phyloP scores from a whole-genome alignment of 2,797 vertebrate species.

The Diplodus puntazzo region DNA sequence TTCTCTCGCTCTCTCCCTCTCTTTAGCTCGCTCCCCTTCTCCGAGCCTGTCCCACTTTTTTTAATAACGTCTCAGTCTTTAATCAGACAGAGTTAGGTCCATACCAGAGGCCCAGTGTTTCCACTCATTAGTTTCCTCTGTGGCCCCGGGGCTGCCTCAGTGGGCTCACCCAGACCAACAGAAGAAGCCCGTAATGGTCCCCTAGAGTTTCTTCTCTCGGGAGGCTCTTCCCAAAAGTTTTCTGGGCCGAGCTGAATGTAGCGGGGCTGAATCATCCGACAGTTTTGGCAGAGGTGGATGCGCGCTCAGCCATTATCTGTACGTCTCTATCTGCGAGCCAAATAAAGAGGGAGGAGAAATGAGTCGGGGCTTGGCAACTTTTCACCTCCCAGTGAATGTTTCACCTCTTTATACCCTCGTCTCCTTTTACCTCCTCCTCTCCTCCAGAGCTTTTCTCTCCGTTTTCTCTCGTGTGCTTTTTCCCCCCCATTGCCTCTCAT shows the following conservation, averaged over 20 bases:
- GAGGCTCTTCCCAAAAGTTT: constrained; percentile 46
- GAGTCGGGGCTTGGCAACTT: constrained; percentile 65
- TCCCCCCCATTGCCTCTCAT: constrained; percentile 47
- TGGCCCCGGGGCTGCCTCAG: constrained; percentile 73
- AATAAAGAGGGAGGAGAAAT: constrained; percentile 64
- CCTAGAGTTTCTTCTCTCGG: constrained; percentile 55
- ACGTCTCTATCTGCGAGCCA: constrained; percentile 56
- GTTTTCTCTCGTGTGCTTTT: constrained; percentile 11
- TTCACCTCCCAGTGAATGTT: constrained; percentile 64
- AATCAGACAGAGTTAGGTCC: constrained; percentile 72
- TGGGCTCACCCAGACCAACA: constrained; percentile 67
- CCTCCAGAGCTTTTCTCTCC: constrained; percentile 40
- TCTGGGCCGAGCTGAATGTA: constrained; percentile 54
- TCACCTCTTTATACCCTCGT: constrained; percentile 60
- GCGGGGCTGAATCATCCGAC: constrained; percentile 64
- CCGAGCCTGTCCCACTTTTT: constrained; percentile 53
- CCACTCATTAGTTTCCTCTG: constrained; percentile 78
- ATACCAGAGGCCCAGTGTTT: constrained; percentile 74
- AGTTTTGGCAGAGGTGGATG: constrained; percentile 61
- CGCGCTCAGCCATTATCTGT: constrained; percentile 65
- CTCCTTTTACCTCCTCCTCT: constrained; percentile 53
- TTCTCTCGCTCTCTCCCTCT: constrained; percentile 7
- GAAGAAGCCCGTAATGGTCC: constrained; percentile 75
- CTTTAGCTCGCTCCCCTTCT: constrained; percentile 48
- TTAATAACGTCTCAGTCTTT: constrained; percentile 78